Evolutionary conservation across 2,113 vertebrate genomes (phyloP), one percentile per base, ranked within the genome.

Genomic region (Lycocorax pyrrhopterus): DNA sequence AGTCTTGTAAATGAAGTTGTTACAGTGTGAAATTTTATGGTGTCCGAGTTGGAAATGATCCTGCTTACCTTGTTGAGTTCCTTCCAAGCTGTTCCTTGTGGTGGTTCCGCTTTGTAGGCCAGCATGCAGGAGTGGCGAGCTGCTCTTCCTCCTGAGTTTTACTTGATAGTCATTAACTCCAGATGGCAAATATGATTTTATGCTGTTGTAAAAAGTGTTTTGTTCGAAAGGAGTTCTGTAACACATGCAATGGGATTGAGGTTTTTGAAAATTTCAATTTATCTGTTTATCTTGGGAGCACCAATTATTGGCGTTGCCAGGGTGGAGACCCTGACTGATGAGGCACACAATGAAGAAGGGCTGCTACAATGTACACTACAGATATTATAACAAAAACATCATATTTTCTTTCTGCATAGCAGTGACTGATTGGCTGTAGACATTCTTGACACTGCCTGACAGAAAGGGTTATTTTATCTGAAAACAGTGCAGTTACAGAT

Each of bases 401-500:
- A 62, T 93, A 64, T 71, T 76, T 96, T 94, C n/a, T 93, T 87
- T 62, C 67, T 88, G 89, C 39, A 59, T 89, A 93, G 63, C 23
- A 46, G 56, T 97, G 95, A 96, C 94, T 94, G 97, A 96, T 95
- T 39, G 46, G 83, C 91, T 94, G 84, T 84, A 96, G 95, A 76
- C 95, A 76, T 91, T 96, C 86, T 88, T 95, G 95, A 96, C 95
- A 85, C 89, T 86, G 75, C n/a, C 77, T 96, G 96, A 95, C 94
- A 94, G 88, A 95, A 96, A 71, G 88, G 95, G 96, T 97, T 97
- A 96, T 97, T 96, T 96, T 97, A 96, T 97, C 95, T 97, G 93
- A 94, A 97, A 97, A 89, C 94, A 94, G 91, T 90, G 86, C 81
- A 79, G 95, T 96, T 97, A 96, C 96, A 96, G 95, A 97, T 97